phyloP scores from a whole-genome alignment of 2,888 invertebrate species.

The Pherbina coryleti region DNA sequence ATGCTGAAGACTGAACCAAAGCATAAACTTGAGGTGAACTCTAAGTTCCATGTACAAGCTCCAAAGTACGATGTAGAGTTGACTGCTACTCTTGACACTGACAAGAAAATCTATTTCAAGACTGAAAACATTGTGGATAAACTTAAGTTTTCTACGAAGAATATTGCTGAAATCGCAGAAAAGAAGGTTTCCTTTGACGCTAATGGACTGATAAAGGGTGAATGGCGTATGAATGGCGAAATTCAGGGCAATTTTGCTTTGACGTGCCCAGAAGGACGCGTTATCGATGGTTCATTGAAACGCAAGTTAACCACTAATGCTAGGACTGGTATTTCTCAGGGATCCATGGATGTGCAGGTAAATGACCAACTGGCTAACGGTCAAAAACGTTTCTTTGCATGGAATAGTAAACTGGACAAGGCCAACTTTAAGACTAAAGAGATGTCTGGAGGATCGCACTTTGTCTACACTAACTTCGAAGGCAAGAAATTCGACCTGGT shows the following conservation, averaged over 20 bases:
- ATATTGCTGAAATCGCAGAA: slow-evolving; percentile 70
- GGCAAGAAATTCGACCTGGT: slow-evolving; percentile 70
- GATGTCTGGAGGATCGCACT: slow-evolving; percentile 65
- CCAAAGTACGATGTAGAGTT: slow-evolving; percentile 75
- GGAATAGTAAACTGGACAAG: slow-evolving; percentile 66
- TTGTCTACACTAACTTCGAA: slow-evolving; percentile 70
- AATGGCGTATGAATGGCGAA: slow-evolving; percentile 60
- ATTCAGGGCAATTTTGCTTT: slow-evolving; percentile 56
- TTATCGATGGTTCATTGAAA: slow-evolving; percentile 66
- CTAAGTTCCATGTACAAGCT: slow-evolving; percentile 75
- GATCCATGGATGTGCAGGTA: slow-evolving; percentile 71
- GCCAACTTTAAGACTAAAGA: slow-evolving; percentile 68
- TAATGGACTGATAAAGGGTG: slow-evolving; percentile 56
- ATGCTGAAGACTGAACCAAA: slow-evolving; percentile 71
- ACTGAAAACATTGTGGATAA: slow-evolving; percentile 74
- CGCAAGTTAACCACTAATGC: slow-evolving; percentile 68
- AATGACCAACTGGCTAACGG: slow-evolving; percentile 58
- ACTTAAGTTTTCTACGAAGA: slow-evolving; percentile 75
- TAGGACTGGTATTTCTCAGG: slow-evolving; percentile 68
- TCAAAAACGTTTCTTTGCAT: slow-evolving; percentile 66
- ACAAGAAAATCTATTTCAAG: slow-evolving; percentile 76
- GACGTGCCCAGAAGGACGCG: slow-evolving; percentile 56
- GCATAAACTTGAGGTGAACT: slow-evolving; percentile 75
- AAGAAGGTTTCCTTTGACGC: slow-evolving; percentile 69
- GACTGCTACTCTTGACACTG: slow-evolving; percentile 77